A percentile compares a stretch with the other conserved stretches of the same genome.
Evolutionary conservation across 2,113 vertebrate species (phyloP).

Genomic region (Mobula hypostoma): DNA sequence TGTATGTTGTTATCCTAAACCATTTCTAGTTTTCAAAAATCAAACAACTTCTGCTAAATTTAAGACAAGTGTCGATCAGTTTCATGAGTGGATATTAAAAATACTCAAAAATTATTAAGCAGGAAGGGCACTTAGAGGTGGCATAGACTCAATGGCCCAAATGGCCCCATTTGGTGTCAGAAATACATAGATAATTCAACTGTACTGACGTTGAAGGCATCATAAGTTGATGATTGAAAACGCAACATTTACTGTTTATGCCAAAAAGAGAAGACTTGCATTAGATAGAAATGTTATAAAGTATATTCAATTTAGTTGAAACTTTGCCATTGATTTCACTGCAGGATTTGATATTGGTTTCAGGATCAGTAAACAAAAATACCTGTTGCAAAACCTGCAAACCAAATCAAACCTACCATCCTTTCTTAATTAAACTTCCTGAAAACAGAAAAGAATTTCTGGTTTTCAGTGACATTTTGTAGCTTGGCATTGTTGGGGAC

Average conservation of each 20-base stretch:
- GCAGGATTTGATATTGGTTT: background rate
- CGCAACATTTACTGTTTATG: background rate
- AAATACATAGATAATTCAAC: background rate
- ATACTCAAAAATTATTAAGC: constrained; percentile 5
- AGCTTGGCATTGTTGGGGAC: background rate
- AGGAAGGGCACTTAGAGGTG: too few species aligned
- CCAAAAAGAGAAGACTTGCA: background rate
- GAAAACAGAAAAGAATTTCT: background rate
- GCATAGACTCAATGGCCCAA: too few species aligned
- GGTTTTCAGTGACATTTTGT: background rate
- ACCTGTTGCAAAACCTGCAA: background rate
- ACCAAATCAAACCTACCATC: background rate
- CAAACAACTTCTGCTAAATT: background rate
- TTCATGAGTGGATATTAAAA: background rate
- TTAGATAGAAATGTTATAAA: constrained; percentile 8
- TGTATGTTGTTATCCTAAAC: background rate
- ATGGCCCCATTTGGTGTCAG: too few species aligned
- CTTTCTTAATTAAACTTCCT: background rate
- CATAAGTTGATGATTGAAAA: background rate
- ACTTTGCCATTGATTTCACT: background rate
- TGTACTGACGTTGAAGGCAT: background rate
- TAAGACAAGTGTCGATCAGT: background rate
- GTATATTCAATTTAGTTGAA: background rate
- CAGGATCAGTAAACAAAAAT: background rate
- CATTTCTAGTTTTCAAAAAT: background rate